These are phyloP conservation scores for Pristionchus pacificus DNA, from an alignment of 1,140 invertebrate genomes.

Conservation along the genomic window DNA sequence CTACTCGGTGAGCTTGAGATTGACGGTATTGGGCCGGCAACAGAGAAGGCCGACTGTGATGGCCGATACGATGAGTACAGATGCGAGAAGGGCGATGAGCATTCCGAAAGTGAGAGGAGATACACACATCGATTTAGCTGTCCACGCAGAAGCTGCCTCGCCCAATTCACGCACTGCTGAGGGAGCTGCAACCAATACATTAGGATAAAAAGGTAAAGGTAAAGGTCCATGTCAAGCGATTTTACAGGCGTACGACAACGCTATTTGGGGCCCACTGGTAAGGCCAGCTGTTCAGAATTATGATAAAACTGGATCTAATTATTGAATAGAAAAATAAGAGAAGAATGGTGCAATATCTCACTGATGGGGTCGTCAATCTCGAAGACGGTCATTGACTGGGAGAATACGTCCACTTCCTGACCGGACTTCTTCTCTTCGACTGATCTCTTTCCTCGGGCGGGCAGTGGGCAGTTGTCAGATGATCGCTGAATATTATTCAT, in stretches of 20 bases:
- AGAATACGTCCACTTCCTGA: constrained; percentile 37
- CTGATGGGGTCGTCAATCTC: constrained; percentile 39
- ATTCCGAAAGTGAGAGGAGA: constrained; percentile 25
- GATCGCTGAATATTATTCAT: constrained; percentile 23
- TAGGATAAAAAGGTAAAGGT: too few species aligned
- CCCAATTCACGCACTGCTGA: constrained; percentile 13
- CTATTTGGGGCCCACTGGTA: too few species aligned
- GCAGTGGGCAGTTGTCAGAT: constrained; percentile 30
- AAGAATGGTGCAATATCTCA: constrained; percentile 18
- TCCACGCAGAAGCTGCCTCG: constrained; percentile 15
- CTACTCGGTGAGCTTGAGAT: constrained; percentile 28
- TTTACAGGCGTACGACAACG: too few species aligned
- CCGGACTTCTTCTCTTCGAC: constrained; percentile 5
- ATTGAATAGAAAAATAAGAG: too few species aligned
- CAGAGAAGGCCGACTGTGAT: constrained; percentile 34
- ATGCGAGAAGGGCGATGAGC: constrained; percentile 19
- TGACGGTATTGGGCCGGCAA: constrained; percentile 33
- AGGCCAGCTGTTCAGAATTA: too few species aligned
- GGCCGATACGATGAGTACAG: constrained; percentile 31
- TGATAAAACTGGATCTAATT: too few species aligned
- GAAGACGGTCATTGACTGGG: constrained; percentile 40
- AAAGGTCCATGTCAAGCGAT: too few species aligned
- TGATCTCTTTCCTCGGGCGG: constrained; percentile 32
- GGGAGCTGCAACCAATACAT: constrained; percentile 8
- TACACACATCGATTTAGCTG: constrained; percentile 24